Evolutionary conservation across 2,888 invertebrate genomes (phyloP).

Genomic region (Ormyrus rosae): DNA sequence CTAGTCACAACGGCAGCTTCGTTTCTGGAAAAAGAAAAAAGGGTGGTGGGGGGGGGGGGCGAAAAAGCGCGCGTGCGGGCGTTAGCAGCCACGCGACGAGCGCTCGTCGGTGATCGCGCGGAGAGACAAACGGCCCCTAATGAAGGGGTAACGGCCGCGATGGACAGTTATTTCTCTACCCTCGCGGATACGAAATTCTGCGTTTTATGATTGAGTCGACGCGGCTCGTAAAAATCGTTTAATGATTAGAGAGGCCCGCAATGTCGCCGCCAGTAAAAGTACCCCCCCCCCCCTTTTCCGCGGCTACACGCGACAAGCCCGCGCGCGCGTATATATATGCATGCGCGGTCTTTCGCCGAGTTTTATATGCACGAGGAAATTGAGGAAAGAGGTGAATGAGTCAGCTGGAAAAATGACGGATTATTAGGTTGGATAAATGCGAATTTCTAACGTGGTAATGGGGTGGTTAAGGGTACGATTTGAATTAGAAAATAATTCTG

Average conservation of each 20-base stretch:
- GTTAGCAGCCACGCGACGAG: too few species aligned
- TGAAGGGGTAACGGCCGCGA: constrained; percentile 41
- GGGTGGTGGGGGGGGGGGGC: too few species aligned
- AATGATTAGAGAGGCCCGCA: constrained; percentile 57
- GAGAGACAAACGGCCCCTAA: constrained; percentile 21
- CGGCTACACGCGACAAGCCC: background rate
- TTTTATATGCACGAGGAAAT: constrained; percentile 26
- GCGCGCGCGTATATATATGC: background rate
- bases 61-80: too few species aligned
- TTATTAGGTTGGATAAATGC: too few species aligned
- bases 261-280: constrained; percentile 23
- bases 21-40: background rate
- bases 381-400: too few species aligned
- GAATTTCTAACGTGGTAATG: too few species aligned
- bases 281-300: background rate
- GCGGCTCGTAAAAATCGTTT: constrained; percentile 59
- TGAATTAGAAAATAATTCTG: too few species aligned
- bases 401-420: too few species aligned
- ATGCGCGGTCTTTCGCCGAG: background rate
- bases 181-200: constrained; percentile 23
- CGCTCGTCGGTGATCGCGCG: too few species aligned
- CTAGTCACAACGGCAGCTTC: background rate
- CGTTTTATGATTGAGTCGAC: constrained; percentile 56
- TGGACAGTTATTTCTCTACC: constrained; percentile 11
- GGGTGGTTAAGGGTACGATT: too few species aligned